These are phyloP conservation scores for Pipistrellus pygmaeus DNA, from an alignment of 2,797 vertebrate species.

Conservation along the genomic window DNA sequence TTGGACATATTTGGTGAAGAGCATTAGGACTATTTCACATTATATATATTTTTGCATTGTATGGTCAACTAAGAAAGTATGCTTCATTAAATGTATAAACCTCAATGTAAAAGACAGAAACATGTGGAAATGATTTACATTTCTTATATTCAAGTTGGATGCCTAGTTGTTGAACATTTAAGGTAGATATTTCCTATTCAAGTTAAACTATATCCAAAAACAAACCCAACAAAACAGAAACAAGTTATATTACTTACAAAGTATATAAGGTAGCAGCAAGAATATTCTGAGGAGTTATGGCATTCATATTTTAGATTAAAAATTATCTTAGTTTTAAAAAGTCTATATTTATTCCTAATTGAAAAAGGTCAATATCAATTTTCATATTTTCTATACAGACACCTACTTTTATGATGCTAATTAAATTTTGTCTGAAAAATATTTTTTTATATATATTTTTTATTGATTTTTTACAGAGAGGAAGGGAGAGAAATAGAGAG, in stretches of 20 bases:
- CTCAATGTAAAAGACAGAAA: neutral
- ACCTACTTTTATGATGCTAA: neutral
- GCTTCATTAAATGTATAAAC: neutral
- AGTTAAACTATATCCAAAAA: neutral
- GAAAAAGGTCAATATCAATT: neutral
- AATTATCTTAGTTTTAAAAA: neutral
- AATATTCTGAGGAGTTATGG: neutral
- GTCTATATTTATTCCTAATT: neutral
- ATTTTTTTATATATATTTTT: too few species aligned
- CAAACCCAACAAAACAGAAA: neutral
- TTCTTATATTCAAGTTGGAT: neutral
- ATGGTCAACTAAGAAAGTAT: neutral
- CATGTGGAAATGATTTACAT: neutral
- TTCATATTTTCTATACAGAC: neutral
- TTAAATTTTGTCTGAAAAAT: neutral
- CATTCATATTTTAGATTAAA: conserved; percentile 1
- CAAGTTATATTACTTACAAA: neutral
- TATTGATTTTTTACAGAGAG: too few species aligned
- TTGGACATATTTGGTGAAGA: neutral
- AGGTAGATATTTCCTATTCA: neutral
- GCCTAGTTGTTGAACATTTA: neutral
- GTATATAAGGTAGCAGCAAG: neutral
- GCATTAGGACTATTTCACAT: neutral
- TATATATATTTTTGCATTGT: neutral
- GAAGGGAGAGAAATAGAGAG: too few species aligned